phyloP scores from a whole-genome alignment of 2,797 vertebrate species.

The Lutjanus campechanus region DNA sequence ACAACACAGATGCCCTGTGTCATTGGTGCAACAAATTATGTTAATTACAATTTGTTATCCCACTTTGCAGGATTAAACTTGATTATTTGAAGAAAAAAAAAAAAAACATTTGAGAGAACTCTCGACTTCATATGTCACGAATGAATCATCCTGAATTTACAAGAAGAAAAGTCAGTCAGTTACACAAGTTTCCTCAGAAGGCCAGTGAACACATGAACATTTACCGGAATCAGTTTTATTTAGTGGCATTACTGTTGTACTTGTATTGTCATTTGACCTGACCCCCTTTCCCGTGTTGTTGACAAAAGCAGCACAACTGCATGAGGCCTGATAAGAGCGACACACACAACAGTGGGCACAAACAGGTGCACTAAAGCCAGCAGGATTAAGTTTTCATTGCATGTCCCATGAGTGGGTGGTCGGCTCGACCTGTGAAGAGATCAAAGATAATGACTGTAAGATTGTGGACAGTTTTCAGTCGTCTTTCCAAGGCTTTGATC shows the following conservation, averaged over 20 bases:
- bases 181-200: constrained; percentile 5
- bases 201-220: not conserved
- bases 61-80: constrained; percentile 19
- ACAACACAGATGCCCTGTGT: not conserved
- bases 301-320: constrained; percentile 20
- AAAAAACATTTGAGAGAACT: not conserved
- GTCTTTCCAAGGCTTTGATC: constrained; percentile 12
- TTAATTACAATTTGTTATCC: constrained; percentile 6
- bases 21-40: not conserved
- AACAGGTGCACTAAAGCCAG: constrained; percentile 52
- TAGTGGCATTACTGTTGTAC: not conserved
- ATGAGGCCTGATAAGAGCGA: constrained; percentile 12
- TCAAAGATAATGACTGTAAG: constrained; percentile 35
- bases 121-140: not conserved
- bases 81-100: constrained; percentile 5
- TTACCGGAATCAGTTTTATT: not conserved
- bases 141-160: not conserved
- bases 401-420: constrained; percentile 39
- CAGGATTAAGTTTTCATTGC: constrained; percentile 57
- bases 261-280: constrained; percentile 18
- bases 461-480: constrained; percentile 6
- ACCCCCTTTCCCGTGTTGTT: constrained; percentile 21
- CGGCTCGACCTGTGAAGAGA: constrained; percentile 36
- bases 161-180: not conserved
- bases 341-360: constrained; percentile 1